Evolutionary conservation across 2,888 invertebrate species (phyloP).

Genomic region (Ophraella communa): DNA sequence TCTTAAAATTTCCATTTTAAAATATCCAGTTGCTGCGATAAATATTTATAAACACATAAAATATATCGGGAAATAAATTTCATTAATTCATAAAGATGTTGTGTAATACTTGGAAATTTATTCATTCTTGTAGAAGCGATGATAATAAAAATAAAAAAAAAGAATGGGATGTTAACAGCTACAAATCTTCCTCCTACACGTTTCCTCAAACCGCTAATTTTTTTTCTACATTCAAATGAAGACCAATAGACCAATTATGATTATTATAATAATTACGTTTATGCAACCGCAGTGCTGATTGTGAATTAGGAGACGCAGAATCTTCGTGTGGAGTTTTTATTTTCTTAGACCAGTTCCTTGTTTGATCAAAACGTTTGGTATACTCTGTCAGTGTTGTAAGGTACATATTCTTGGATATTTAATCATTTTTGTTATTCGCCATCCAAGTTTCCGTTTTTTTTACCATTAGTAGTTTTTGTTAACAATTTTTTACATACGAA

Average conservation of each 20-base stretch:
- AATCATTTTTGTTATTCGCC: too few relatives aligned
- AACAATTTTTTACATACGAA: too few relatives aligned
- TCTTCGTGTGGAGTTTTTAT: background rate
- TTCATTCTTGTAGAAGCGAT: background rate
- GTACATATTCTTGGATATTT: too few relatives aligned
- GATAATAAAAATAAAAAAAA: background rate
- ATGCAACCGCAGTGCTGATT: slow-evolving; percentile 20
- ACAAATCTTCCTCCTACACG: slow-evolving; percentile 17
- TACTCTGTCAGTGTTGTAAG: too few relatives aligned
- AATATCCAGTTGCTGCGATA: background rate
- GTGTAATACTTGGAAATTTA: background rate
- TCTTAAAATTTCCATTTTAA: too few relatives aligned
- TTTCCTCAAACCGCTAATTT: slow-evolving; percentile 19
- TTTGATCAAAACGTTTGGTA: background rate
- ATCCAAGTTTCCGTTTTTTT: too few relatives aligned
- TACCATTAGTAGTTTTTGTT: too few relatives aligned
- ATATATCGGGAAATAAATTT: background rate
- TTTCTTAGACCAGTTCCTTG: background rate
- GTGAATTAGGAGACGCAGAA: slow-evolving; percentile 3
- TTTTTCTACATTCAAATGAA: slow-evolving; percentile 16
- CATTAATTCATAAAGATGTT: background rate
- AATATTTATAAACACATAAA: background rate
- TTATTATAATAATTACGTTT: slow-evolving; percentile 27
- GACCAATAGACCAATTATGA: slow-evolving; percentile 19
- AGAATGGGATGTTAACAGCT: slow-evolving; percentile 6